These are phyloP conservation scores for Tiphia femorata DNA, from an alignment of 2,888 invertebrate species.

Conservation along the genomic window DNA sequence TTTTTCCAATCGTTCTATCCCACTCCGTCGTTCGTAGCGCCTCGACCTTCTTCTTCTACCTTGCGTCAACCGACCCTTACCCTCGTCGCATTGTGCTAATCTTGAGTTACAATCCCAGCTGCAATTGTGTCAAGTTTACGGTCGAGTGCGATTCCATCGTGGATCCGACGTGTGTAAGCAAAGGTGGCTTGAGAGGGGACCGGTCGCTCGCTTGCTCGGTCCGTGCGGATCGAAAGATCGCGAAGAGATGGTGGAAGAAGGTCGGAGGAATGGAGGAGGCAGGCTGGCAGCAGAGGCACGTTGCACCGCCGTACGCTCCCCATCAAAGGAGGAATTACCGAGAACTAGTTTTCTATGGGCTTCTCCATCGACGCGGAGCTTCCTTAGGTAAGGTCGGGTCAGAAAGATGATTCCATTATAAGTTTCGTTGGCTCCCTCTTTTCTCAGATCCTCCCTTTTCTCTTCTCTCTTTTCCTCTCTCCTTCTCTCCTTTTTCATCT, in stretches of 20 bases:
- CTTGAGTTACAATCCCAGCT: conserved; percentile 43
- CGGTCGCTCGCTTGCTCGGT: not conserved
- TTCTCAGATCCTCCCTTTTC: conserved; percentile 7
- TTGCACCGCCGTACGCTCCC: conserved; percentile 8
- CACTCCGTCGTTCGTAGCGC: not conserved
- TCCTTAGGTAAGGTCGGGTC: conserved; percentile 46
- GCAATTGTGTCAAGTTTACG: conserved; percentile 60
- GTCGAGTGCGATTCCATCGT: conserved; percentile 52
- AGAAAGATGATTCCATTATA: conserved; percentile 60
- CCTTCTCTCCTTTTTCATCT: conserved; percentile 4
- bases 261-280: not conserved
- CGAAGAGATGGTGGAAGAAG: not conserved
- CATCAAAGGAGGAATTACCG: conserved; percentile 46
- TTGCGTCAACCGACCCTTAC: conserved; percentile 12
- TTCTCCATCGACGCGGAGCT: conserved; percentile 28
- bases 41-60: not conserved
- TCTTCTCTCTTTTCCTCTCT: conserved; percentile 1
- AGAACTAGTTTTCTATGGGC: conserved; percentile 48
- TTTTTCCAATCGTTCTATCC: not conserved
- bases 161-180: conserved; percentile 24
- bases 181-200: conserved; percentile 15
- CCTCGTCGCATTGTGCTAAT: conserved; percentile 39
- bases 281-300: conserved; percentile 17
- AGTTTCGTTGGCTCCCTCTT: conserved; percentile 46
- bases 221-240: not conserved